Evolutionary conservation across 2,113 vertebrate genomes (phyloP).

Genomic region (Tragulus kanchil): DNA sequence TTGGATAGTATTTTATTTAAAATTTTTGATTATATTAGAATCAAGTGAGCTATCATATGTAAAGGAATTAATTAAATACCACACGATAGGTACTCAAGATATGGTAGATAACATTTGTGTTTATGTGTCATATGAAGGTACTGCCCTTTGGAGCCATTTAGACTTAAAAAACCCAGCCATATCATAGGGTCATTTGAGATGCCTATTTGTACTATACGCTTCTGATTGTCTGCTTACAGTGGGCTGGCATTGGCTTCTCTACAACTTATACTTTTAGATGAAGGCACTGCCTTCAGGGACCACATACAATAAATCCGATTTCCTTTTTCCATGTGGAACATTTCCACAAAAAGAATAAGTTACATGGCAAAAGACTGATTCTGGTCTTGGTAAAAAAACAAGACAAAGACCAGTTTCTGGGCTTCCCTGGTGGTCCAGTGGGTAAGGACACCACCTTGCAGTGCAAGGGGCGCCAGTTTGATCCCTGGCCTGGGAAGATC

Average conservation of each 20-base stretch:
- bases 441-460: no score
- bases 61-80: not conserved
- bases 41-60: not conserved
- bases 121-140: not conserved
- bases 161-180: not conserved
- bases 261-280: not conserved
- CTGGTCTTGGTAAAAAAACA: not conserved
- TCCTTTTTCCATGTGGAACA: not conserved
- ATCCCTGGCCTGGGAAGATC: no score
- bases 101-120: not conserved
- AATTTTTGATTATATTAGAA: not conserved
- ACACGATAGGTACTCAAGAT: not conserved
- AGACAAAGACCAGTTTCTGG: not conserved
- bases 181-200: not conserved
- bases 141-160: not conserved
- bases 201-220: not conserved
- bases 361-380: not conserved
- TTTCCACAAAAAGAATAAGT: not conserved
- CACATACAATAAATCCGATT: not conserved
- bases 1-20: not conserved
- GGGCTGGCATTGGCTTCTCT: not conserved
- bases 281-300: not conserved
- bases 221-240: not conserved
- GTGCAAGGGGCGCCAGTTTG: no score
- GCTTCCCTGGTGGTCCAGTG: no score